Base-by-base conservation (phyloP, 2,113 vertebrate species). In the Lophura nycthemera region DNA sequence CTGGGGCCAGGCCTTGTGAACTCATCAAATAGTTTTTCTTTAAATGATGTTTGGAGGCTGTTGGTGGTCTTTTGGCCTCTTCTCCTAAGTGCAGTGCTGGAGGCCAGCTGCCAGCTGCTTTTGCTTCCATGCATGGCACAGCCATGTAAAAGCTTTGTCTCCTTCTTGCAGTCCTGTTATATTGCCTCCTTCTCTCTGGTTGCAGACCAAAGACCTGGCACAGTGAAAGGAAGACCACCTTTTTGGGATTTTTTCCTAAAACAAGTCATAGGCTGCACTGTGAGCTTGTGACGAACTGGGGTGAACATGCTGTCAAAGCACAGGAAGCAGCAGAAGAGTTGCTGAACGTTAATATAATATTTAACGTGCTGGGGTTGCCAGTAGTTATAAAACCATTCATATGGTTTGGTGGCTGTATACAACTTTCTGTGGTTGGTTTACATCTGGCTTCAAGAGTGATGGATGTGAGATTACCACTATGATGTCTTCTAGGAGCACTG, bases 341-440 rank as follows among this genome's bases (percentile, higher is more conserved):
- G 91, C 85, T 90, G 92, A 93, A 93, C 83, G 94, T 92, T 93
- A 96, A 92, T 93, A 89, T 92, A 87, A 73, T 90, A 85, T 92
- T 93, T 89, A 87, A 73, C 8, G 19, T 96, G 90, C 92, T 59
- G 66, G 89, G 48, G 74, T 63, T 95, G 93, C 95, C 90, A 94
- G 92, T 34, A 69, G 94, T 82, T 96, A 86, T 79, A 95, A 95
- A 96, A 89, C 77, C 1, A 0, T 63, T 86, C 81, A 0, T 78
- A 66, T 10, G 81, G 59, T 86, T 92, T 92, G 90, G 95, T 92
- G 90, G 89, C 92, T 70, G 48, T 61, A 21, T 48, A 57, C 83
- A 79, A 81, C 81, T 95, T 64, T 72, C 88, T 17, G n/a, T 90
- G 92, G 92, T 94, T 96, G 66, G 83, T 87, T 76, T 70, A 70